These are phyloP conservation scores for Drosophila sechellia DNA, from an alignment of 1,140 invertebrate species.

Conservation along the genomic window DNA sequence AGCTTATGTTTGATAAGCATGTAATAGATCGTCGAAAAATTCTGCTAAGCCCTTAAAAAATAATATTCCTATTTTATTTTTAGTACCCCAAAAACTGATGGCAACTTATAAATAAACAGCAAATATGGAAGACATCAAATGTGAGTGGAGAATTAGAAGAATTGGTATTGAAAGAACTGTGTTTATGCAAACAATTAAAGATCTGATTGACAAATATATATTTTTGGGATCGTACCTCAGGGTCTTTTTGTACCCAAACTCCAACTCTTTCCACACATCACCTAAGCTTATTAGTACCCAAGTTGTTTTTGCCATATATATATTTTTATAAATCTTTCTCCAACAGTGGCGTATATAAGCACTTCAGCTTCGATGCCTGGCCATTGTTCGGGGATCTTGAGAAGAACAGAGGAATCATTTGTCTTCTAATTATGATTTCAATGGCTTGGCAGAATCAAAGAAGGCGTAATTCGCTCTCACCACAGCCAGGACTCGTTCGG, in stretches of 20 bases:
- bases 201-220: neutral
- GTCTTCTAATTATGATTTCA: conserved; percentile 79
- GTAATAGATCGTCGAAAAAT: too few species aligned
- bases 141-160: neutral
- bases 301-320: conserved; percentile 13
- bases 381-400: conserved; percentile 42
- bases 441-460: conserved; percentile 72
- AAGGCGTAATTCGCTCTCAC: conserved; percentile 82
- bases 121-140: too few species aligned
- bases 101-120: too few species aligned
- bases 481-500: conserved; percentile 24
- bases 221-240: neutral
- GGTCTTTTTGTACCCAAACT: neutral
- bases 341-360: conserved; percentile 49
- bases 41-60: too few species aligned
- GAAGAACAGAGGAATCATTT: conserved; percentile 53
- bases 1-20: neutral
- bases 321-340: conserved; percentile 40
- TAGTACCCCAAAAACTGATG: too few species aligned
- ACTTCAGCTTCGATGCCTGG: conserved; percentile 52
- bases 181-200: conserved; percentile 16
- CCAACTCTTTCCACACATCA: conserved; percentile 20
- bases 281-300: conserved; percentile 64
- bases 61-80: too few species aligned
- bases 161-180: conserved; percentile 2